These are phyloP conservation scores for Scaptomyza tumidula DNA, from an alignment of 2,888 invertebrate species.

Conservation along the genomic window DNA sequence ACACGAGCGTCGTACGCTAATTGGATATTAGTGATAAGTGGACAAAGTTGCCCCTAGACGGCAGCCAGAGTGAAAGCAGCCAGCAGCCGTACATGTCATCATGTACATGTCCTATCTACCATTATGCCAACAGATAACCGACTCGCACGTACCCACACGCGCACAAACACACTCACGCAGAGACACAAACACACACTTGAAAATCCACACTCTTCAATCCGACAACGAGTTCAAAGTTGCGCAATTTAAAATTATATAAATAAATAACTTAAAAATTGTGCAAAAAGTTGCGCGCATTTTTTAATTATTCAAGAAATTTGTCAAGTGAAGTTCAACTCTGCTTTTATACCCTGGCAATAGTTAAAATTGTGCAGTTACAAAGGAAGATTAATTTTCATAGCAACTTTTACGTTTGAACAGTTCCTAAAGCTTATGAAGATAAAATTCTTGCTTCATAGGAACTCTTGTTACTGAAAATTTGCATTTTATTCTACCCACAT, in stretches of 20 bases:
- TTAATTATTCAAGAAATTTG: conserved; percentile 65
- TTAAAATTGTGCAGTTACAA: too few species aligned
- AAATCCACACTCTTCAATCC: background rate
- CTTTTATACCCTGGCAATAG: background rate
- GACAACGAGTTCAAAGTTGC: conserved; percentile 26
- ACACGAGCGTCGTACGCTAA: conserved; percentile 62
- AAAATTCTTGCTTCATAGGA: background rate
- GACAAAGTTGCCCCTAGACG: conserved; percentile 36
- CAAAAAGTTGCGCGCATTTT: conserved; percentile 36
- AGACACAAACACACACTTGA: conserved; percentile 8
- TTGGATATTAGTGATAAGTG: conserved; percentile 76
- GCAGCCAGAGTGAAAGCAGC: background rate
- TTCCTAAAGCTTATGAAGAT: too few species aligned
- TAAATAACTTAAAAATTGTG: conserved; percentile 34
- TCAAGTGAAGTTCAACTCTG: conserved; percentile 30
- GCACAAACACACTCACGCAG: conserved; percentile 18
- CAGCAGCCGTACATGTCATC: conserved; percentile 17
- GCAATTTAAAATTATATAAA: conserved; percentile 36
- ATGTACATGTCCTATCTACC: conserved; percentile 66
- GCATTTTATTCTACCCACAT: background rate
- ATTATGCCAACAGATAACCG: conserved; percentile 43
- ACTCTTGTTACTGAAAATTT: background rate
- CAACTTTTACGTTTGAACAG: background rate
- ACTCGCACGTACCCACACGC: conserved; percentile 25
- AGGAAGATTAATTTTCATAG: too few species aligned